Conservation (phyloP, 2,888 invertebrate genomes). For the Habroteleia sp. region DNA sequence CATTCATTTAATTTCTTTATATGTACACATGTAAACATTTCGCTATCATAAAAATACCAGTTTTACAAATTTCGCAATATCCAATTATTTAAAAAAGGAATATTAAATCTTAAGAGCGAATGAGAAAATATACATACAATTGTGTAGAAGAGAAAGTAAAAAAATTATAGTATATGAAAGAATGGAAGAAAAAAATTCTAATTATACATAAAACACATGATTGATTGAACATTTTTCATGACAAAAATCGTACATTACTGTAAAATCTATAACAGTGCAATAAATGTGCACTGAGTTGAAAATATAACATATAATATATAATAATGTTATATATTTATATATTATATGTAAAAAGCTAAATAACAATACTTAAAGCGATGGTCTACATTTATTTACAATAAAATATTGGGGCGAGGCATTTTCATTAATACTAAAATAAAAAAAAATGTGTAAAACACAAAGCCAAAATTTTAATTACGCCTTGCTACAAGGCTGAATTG, state of each 20-base stretch:
- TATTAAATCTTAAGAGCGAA: constrained; percentile 5
- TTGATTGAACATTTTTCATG: background rate
- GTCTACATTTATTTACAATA: constrained; percentile 46
- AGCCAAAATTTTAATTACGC: constrained; percentile 69
- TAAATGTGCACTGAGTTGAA: constrained; percentile 10
- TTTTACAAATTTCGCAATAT: constrained; percentile 29
- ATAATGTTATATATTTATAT: constrained; percentile 30
- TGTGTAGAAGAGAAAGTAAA: constrained; percentile 4
- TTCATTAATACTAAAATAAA: constrained; percentile 5
- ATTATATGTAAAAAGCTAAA: constrained; percentile 12
- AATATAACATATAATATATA: constrained; percentile 29
- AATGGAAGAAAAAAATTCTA: constrained; percentile 3
- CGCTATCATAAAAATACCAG: constrained; percentile 65
- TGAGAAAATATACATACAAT: constrained; percentile 30
- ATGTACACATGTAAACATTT: constrained; percentile 62
- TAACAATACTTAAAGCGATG: constrained; percentile 18
- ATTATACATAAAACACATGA: background rate
- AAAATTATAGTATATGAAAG: background rate
- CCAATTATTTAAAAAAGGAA: constrained; percentile 11
- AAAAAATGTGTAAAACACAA: background rate
- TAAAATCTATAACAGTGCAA: background rate
- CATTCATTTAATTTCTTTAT: constrained; percentile 66
- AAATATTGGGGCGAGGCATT: constrained; percentile 1
- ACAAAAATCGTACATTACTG: background rate
- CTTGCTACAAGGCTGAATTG: constrained; percentile 79